Conservation (phyloP, 1,140 invertebrate species). For the Drosophila melanica region DNA sequence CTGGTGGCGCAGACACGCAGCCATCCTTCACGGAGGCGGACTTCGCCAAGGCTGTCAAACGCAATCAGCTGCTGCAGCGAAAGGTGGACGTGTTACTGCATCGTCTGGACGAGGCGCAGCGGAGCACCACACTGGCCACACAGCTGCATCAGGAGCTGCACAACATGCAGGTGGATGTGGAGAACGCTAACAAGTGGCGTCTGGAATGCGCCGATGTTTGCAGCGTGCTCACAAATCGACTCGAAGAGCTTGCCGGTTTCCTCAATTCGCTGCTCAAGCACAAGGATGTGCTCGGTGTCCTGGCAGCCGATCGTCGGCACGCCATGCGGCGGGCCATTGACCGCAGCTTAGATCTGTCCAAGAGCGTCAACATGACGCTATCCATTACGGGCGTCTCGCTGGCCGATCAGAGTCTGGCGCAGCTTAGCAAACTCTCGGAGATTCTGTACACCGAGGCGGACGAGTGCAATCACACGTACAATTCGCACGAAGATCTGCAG, state of each 20-base stretch:
- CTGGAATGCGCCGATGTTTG: slow-evolving; percentile 88
- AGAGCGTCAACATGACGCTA: slow-evolving; percentile 84
- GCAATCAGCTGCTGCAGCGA: slow-evolving; percentile 70
- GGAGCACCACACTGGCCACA: slow-evolving; percentile 61
- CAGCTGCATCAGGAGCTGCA: slow-evolving; percentile 82
- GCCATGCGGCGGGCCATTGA: slow-evolving; percentile 86
- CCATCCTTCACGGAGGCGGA: slow-evolving; percentile 73
- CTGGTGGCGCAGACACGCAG: slow-evolving; percentile 41
- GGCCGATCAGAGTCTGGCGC: slow-evolving; percentile 79
- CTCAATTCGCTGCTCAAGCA: slow-evolving; percentile 89
- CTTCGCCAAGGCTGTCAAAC: slow-evolving; percentile 67
- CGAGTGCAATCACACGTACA: slow-evolving; percentile 66
- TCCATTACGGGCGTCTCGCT: slow-evolving; percentile 68
- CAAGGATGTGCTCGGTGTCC: slow-evolving; percentile 85
- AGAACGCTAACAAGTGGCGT: slow-evolving; percentile 84
- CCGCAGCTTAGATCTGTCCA: slow-evolving; percentile 86
- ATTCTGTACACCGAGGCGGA: slow-evolving; percentile 74
- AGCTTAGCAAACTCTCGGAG: slow-evolving; percentile 84
- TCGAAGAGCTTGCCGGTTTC: slow-evolving; percentile 89
- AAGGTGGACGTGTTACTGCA: slow-evolving; percentile 78
- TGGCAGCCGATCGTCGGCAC: slow-evolving; percentile 85
- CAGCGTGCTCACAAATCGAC: slow-evolving; percentile 86
- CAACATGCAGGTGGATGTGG: slow-evolving; percentile 69
- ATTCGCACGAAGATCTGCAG: slow-evolving; percentile 80
- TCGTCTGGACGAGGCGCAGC: slow-evolving; percentile 67